Evolutionary conservation across 2,797 vertebrate genomes (phyloP).

Genomic region (Cossypha heuglini): DNA sequence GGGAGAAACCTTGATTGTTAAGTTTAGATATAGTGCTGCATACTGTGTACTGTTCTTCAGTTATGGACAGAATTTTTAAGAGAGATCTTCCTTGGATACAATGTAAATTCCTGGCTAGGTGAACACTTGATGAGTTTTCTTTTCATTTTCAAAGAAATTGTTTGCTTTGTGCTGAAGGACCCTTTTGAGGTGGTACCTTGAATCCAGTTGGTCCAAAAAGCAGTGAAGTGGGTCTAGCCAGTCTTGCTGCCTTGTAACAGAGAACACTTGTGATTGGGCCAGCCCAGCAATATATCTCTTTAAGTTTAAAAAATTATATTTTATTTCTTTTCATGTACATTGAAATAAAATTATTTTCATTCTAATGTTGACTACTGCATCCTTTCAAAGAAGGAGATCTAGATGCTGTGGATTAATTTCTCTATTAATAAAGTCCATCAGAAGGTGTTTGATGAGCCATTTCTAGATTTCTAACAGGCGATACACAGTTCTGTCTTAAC

Average conservation of each 20-base stretch:
- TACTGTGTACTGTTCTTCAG: slow-evolving; percentile 19
- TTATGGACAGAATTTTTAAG: neutral
- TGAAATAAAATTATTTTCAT: slow-evolving; percentile 66
- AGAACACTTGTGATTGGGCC: slow-evolving; percentile 32
- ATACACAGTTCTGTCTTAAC: neutral
- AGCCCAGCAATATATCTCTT: slow-evolving; percentile 61
- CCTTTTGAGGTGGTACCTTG: neutral
- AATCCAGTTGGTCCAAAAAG: neutral
- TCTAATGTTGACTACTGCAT: neutral
- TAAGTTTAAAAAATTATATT: slow-evolving; percentile 30
- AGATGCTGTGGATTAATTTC: neutral
- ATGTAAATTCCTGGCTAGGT: neutral
- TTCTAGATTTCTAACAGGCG: neutral
- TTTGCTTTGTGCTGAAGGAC: neutral
- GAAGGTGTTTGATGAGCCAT: neutral
- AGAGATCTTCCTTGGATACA: neutral
- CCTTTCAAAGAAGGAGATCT: neutral
- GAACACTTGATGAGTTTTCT: neutral
- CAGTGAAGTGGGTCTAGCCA: neutral
- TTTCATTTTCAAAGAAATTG: neutral
- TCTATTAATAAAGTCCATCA: neutral
- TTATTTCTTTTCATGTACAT: slow-evolving; percentile 53
- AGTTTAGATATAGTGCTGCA: neutral
- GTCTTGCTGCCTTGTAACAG: neutral
- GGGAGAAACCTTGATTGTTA: neutral